Percentiles rank a stretch among this genome's conserved stretches.
phyloP scores from a whole-genome alignment of 1,140 invertebrate genomes.

The Rhyacophila brunnea region DNA sequence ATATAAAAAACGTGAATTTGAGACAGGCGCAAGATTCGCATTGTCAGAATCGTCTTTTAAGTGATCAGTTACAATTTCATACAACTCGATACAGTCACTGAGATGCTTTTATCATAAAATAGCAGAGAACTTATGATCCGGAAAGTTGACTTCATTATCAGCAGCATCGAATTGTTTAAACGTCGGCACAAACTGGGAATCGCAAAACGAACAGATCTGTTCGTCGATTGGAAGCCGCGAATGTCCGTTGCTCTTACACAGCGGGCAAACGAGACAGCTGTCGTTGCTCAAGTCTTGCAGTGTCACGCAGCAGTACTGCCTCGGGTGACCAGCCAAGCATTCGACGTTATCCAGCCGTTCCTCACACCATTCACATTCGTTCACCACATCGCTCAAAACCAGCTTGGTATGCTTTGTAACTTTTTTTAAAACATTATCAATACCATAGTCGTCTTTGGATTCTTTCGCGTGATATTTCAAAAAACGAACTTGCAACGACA shows the following conservation, averaged over 20 bases:
- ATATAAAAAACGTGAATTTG: no score
- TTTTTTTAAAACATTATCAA: conserved; percentile 1
- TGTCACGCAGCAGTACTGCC: conserved; percentile 15
- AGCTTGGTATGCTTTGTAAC: not conserved
- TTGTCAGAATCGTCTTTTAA: no score
- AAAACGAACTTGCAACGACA: not conserved
- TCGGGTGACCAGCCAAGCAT: conserved; percentile 4
- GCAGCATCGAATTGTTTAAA: no score
- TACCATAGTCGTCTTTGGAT: not conserved
- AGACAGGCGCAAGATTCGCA: no score
- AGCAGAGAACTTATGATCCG: no score
- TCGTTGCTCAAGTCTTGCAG: not conserved
- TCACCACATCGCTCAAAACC: not conserved
- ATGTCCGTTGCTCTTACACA: not conserved
- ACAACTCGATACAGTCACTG: no score
- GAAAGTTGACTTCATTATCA: no score
- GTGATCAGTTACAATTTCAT: no score
- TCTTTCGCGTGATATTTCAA: not conserved
- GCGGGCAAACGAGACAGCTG: not conserved
- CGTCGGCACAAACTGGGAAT: not conserved
- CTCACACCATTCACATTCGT: conserved; percentile 10
- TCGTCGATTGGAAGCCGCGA: not conserved
- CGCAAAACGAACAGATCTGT: conserved; percentile 13
- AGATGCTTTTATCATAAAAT: no score
- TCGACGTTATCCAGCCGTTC: not conserved